Percentiles rank a stretch among this genome's conserved stretches.
These are phyloP conservation scores for Dolichallabes microphthalmus DNA, from an alignment of 2,113 vertebrate species.

Conservation along the genomic window DNA sequence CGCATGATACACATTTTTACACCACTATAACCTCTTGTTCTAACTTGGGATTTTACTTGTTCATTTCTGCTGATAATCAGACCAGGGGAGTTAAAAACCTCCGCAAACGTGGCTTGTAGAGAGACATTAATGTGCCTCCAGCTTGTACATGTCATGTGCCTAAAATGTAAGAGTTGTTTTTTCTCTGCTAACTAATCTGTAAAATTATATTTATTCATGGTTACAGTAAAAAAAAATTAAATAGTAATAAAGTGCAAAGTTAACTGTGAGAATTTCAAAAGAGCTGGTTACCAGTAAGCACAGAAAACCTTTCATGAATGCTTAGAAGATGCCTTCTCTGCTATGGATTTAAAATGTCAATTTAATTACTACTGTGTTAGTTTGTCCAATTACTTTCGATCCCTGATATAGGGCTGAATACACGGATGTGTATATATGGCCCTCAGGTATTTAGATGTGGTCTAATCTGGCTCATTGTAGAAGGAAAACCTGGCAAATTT, in stretches of 20 bases:
- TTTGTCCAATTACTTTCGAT: no score
- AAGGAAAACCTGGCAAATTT: no score
- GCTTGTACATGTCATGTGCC: background rate
- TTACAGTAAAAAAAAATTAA: background rate
- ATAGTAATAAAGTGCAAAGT: background rate
- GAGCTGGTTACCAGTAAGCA: background rate
- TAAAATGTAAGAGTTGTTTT: background rate
- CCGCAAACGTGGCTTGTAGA: background rate
- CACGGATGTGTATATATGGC: no score
- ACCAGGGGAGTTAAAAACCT: background rate
- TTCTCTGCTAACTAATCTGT: background rate
- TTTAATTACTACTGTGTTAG: no score
- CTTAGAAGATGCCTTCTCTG: no score
- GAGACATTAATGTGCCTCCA: background rate
- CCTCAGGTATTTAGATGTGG: no score
- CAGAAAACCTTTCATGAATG: background rate
- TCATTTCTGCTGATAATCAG: background rate
- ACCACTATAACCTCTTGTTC: background rate
- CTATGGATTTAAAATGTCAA: background rate
- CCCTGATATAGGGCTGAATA: no score
- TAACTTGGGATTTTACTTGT: background rate
- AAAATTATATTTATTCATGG: background rate
- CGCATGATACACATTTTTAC: background rate
- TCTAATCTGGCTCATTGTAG: no score
- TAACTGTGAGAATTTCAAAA: background rate